A percentile compares a stretch with the other conserved stretches of the same genome.
Evolutionary conservation across 2,888 invertebrate species (phyloP).

Genomic region (Oscheius sp.): DNA sequence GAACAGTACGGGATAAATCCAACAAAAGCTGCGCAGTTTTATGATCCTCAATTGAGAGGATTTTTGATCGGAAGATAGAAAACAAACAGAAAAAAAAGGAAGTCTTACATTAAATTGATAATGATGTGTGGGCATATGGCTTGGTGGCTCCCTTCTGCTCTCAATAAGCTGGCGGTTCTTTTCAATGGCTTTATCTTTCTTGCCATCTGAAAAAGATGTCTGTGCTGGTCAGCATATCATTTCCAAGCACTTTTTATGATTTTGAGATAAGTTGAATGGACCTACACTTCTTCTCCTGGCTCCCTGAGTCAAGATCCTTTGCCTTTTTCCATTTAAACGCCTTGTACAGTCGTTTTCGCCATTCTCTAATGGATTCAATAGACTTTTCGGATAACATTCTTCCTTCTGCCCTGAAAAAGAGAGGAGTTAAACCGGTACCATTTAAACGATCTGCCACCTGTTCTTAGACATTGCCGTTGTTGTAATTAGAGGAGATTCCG

Average conservation of each 20-base stretch:
- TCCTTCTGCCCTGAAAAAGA: slow-evolving; percentile 32
- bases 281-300: slow-evolving; percentile 6
- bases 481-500: slow-evolving; percentile 6
- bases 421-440: not conserved
- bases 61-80: not conserved
- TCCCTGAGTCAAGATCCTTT: slow-evolving; percentile 17
- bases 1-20: not conserved
- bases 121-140: slow-evolving; percentile 2
- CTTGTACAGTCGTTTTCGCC: slow-evolving; percentile 65
- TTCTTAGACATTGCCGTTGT: slow-evolving; percentile 5
- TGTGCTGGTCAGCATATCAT: no score
- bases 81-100: not conserved
- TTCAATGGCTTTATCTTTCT: slow-evolving; percentile 42
- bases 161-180: slow-evolving; percentile 52
- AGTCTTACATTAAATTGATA: not conserved
- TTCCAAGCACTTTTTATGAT: no score
- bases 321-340: slow-evolving; percentile 52
- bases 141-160: slow-evolving; percentile 40
- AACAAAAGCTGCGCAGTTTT: slow-evolving; percentile 20
- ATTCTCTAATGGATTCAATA: slow-evolving; percentile 51
- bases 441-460: slow-evolving; percentile 1
- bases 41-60: not conserved
- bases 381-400: slow-evolving; percentile 29
- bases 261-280: not conserved
- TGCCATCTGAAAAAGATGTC: not conserved